These are phyloP conservation scores for Semaprochilodus insignis DNA, from an alignment of 2,797 vertebrate species.

Conservation along the genomic window DNA sequence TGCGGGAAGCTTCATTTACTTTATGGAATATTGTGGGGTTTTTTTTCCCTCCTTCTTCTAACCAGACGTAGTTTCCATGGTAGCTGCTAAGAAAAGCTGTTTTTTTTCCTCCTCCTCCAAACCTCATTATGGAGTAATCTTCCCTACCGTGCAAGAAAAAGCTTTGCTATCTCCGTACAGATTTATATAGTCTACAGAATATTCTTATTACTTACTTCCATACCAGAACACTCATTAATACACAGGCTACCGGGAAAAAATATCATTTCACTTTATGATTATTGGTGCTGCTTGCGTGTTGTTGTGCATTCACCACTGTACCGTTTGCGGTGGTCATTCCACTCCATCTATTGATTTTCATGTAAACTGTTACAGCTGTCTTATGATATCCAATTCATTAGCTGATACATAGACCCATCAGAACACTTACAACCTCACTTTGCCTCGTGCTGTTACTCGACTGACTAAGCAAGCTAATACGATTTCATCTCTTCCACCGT, in stretches of 20 bases:
- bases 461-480: conserved; percentile 15
- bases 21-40: conserved; percentile 47
- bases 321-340: not conserved
- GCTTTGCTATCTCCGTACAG: conserved; percentile 1
- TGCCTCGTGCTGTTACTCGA: not conserved
- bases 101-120: conserved; percentile 43
- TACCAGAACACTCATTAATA: conserved; percentile 28
- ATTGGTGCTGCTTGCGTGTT: not conserved
- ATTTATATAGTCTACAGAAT: conserved; percentile 19
- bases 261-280: not conserved
- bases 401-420: not conserved
- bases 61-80: conserved; percentile 62
- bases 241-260: not conserved
- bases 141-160: conserved; percentile 35
- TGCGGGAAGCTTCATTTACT: conserved; percentile 57
- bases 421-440: not conserved
- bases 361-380: not conserved
- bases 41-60: conserved; percentile 6
- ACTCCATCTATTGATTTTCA: not conserved
- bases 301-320: not conserved
- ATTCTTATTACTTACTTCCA: conserved; percentile 27
- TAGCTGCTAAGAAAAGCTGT: conserved; percentile 61
- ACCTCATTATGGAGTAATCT: conserved; percentile 57
- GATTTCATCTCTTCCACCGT: not conserved
- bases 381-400: conserved; percentile 11